Evolutionary conservation across 2,113 vertebrate genomes (phyloP), one percentile per base, ranked within the genome.

Genomic region (Cyprinodon tularosa): DNA sequence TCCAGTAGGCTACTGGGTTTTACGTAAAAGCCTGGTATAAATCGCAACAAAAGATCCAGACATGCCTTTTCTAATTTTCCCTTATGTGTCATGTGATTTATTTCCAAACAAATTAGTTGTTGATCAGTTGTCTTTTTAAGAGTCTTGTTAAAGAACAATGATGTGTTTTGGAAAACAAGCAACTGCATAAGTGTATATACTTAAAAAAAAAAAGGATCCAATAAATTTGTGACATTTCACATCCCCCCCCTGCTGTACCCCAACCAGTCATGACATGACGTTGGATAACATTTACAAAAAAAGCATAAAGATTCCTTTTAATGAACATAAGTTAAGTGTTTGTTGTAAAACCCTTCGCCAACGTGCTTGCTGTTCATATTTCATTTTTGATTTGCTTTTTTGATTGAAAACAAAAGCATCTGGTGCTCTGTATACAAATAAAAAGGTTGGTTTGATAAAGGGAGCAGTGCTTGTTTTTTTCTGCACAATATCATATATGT

Each of bases 351-450:
- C n/a, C 20, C 48, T 3, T 69, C 71, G 57, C 60, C 77, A 29
- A 64, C n/a, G 42, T 64, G 13, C 20, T 66, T 75, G 8, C 62
- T 72, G 73, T 53, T 74, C n/a, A 59, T 77, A 73, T 77, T 80
- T 82, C 47, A 82, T 76, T 71, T 70, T 50, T 61, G 45, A 48
- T 84, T 82, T 62, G 44, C 67, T 68, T 73, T 47, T 83, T 88
- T 85, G 68, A 63, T 84, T 68, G 73, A 60, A 29, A 53, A 62
- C 76, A 81, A 57, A 39, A 22, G 73, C 68, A 65, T 84, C 70
- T 70, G 71, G 86, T 86, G 87, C 79, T 91, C 68, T 91, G 87
- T 89, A 89, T 80, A 86, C 63, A 87, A 91, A 87, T 87, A 83
- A 86, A 88, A 88, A 61, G 14, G 4, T 66, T 64, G 53, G 68